Evolutionary conservation across 2,797 vertebrate species (phyloP), one percentile per base, ranked within the genome.

Genomic region (Chiroxiphia lanceolata): DNA sequence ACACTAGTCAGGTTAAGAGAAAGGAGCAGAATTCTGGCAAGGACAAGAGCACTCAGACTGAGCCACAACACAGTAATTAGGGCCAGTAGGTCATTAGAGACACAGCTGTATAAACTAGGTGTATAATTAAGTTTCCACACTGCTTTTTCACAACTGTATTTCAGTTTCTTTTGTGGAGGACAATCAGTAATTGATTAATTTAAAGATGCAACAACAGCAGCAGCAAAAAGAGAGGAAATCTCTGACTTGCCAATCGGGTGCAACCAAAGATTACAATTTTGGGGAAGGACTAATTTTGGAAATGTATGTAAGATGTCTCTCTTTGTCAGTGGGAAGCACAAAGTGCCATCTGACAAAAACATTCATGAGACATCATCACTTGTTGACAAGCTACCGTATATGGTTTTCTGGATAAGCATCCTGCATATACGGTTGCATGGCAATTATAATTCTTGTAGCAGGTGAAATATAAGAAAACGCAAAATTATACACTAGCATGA

Each of bases 71-170:
- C 91, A 97, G 69, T 96, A 97, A 98, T 96, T 94, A 97, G 94
- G 96, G 95, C 92, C 96, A 98, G 83, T 95, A 96, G 97, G 97
- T 98, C 97, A 97, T 93, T 93, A 94, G 89, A 96, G 95, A 95
- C 94, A 95, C 97, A 98, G 97, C 96, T 97, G 96, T 96, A 97
- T 95, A 97, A 98, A 98, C 97, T 92, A 97, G 94, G 96, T 97
- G 95, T 97, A 90, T 97, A 97, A 97, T 98, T 98, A 97, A 97
- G 97, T 96, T 97, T 97, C 96, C 96, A 93, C 96, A 96, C 85
- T n/a, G 86, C 94, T 97, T 97, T 95, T 93, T 91, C 95, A 78
- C 82, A 92, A 95, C 93, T 94, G 90, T 79, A 85, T 92, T 96
- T 96, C 95, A 89, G 91, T 92, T 97, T 81, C 29, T 91, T 96